Percentiles rank a stretch among this genome's conserved stretches.
Evolutionary conservation across 2,797 vertebrate species (phyloP).

Genomic region (Brotula barbata): DNA sequence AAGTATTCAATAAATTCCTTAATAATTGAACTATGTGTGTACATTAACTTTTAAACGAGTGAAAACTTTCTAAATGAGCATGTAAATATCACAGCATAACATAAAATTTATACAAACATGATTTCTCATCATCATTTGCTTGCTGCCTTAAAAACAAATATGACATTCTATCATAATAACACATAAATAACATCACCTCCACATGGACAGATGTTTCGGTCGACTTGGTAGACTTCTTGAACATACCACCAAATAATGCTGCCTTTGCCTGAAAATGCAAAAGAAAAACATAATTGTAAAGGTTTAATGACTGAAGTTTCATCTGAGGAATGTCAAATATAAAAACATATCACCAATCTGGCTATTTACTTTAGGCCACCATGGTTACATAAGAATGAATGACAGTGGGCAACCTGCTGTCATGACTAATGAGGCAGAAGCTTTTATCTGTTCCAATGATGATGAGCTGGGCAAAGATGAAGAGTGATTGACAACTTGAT

Average conservation of each 20-base stretch:
- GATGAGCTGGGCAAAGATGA: neutral
- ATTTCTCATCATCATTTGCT: too few relatives aligned
- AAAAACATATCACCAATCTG: too few relatives aligned
- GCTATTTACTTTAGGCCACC: too few relatives aligned
- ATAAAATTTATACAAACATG: too few relatives aligned
- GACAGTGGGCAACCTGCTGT: neutral
- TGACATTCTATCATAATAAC: too few relatives aligned
- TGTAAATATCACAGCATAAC: too few relatives aligned
- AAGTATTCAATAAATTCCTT: too few relatives aligned
- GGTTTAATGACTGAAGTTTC: neutral
- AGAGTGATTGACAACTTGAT: neutral
- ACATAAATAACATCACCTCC: conserved; percentile 38
- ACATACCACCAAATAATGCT: conserved; percentile 57
- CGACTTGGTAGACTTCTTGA: conserved; percentile 58
- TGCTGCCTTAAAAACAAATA: too few relatives aligned
- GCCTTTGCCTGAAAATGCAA: conserved; percentile 52
- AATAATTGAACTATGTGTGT: too few relatives aligned
- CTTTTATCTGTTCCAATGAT: neutral
- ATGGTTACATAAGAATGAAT: conserved; percentile 1
- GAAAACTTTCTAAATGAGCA: too few relatives aligned
- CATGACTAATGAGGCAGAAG: conserved; percentile 14
- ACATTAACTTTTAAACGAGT: too few relatives aligned
- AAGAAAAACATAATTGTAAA: neutral
- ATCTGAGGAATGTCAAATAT: neutral
- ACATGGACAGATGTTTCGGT: conserved; percentile 24